These are phyloP conservation scores for Helarctos malayanus DNA, from an alignment of 2,797 vertebrate genomes.

Conservation along the genomic window DNA sequence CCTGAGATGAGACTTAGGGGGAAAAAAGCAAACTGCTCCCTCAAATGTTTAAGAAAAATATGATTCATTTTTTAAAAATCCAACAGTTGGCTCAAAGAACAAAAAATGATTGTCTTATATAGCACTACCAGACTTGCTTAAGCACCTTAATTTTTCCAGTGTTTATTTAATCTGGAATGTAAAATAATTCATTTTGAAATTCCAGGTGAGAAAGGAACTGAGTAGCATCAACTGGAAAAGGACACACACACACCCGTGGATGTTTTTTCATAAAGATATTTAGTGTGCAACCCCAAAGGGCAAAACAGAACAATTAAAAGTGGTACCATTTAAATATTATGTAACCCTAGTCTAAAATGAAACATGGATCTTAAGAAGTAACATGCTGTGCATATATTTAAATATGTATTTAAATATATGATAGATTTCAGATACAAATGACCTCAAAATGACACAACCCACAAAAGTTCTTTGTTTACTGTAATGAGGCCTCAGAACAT, in stretches of 20 bases:
- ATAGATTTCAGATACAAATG: slow-evolving; percentile 57
- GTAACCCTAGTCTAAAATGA: slow-evolving; percentile 76
- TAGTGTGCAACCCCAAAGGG: neutral
- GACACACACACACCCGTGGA: neutral
- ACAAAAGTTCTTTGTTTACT: slow-evolving; percentile 72
- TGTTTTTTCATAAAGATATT: neutral
- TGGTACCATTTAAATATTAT: slow-evolving; percentile 80
- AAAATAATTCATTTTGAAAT: slow-evolving; percentile 36
- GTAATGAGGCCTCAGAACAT: slow-evolving; percentile 56
- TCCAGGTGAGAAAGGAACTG: slow-evolving; percentile 27
- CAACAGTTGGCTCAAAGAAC: slow-evolving; percentile 68
- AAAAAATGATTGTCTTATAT: slow-evolving; percentile 21
- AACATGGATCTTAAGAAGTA: slow-evolving; percentile 62
- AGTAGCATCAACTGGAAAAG: neutral
- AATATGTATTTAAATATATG: slow-evolving; percentile 27
- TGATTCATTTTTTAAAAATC: slow-evolving; percentile 56
- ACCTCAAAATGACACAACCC: slow-evolving; percentile 69
- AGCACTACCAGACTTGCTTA: slow-evolving; percentile 24
- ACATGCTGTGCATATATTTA: slow-evolving; percentile 50
- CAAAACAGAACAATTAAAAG: slow-evolving; percentile 65
- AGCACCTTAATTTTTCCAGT: slow-evolving; percentile 62
- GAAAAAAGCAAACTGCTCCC: slow-evolving; percentile 17
- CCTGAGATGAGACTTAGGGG: slow-evolving; percentile 45
- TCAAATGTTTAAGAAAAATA: slow-evolving; percentile 72
- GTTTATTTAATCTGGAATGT: slow-evolving; percentile 48